A percentile compares a stretch with the other conserved stretches of the same genome.
These are phyloP conservation scores for Ferdinandea cuprea DNA, from an alignment of 2,888 invertebrate genomes.

Conservation along the genomic window DNA sequence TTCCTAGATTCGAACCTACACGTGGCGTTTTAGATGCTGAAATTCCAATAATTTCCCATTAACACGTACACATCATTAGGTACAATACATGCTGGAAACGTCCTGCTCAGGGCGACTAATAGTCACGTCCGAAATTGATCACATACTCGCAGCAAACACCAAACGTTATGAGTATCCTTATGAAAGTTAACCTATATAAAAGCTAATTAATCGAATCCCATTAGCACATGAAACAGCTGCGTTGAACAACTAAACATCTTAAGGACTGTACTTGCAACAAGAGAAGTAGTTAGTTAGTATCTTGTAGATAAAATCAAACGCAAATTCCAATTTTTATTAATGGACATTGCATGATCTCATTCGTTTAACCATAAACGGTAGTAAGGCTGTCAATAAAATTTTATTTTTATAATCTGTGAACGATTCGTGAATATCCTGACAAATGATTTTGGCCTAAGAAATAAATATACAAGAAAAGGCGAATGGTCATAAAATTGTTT, in stretches of 20 bases:
- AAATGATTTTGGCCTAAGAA: not conserved
- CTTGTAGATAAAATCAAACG: slow-evolving; percentile 36
- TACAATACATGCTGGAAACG: slow-evolving; percentile 15
- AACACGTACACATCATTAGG: slow-evolving; percentile 42
- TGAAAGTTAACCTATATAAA: slow-evolving; percentile 47
- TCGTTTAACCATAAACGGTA: slow-evolving; percentile 7
- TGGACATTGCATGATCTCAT: slow-evolving; percentile 69
- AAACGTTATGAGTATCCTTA: slow-evolving; percentile 5
- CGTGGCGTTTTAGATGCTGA: not conserved
- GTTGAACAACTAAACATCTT: slow-evolving; percentile 32
- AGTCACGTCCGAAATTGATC: slow-evolving; percentile 71
- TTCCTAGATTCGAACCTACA: not conserved
- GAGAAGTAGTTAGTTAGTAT: not conserved
- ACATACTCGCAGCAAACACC: slow-evolving; percentile 46
- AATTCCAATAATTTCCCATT: slow-evolving; percentile 15
- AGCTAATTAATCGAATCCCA: slow-evolving; percentile 73
- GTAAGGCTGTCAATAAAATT: slow-evolving; percentile 47
- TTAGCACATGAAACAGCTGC: slow-evolving; percentile 70
- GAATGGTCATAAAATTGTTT: slow-evolving; percentile 38
- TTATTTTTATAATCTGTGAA: slow-evolving; percentile 62
- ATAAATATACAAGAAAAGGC: slow-evolving; percentile 35
- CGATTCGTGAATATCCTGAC: slow-evolving; percentile 28
- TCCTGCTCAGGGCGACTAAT: slow-evolving; percentile 30
- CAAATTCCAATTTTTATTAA: slow-evolving; percentile 65
- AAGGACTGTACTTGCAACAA: slow-evolving; percentile 13